Percentiles rank a stretch among this genome's conserved stretches.
Conservation (phyloP, 2,888 invertebrate species). For the Physocephala rufipes region DNA sequence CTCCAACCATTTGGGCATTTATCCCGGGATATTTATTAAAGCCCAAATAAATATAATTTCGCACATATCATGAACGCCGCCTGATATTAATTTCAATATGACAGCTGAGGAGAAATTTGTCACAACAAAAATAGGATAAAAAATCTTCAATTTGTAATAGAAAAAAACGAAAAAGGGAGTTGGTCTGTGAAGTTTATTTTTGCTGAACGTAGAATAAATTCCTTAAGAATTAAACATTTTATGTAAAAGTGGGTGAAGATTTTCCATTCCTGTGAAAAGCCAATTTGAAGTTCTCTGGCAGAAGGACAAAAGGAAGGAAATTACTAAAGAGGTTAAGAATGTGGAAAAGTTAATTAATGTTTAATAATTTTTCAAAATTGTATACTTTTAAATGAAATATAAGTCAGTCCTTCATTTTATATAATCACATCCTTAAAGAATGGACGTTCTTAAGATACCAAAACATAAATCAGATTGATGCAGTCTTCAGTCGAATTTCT, state of each 20-base stretch:
- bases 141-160: slow-evolving; percentile 16
- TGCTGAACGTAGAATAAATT: slow-evolving; percentile 7
- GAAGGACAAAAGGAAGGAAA: background rate
- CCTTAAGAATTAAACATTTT: background rate
- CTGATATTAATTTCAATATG: background rate
- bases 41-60: no score
- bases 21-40: no score
- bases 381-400: no score
- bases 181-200: slow-evolving; percentile 15
- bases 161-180: slow-evolving; percentile 33
- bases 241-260: background rate
- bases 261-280: background rate
- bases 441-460: no score
- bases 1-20: no score
- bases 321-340: slow-evolving; percentile 2
- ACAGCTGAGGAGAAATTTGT: slow-evolving; percentile 18
- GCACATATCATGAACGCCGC: no score
- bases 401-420: no score
- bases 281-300: background rate
- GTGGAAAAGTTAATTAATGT: no score
- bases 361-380: no score
- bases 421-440: no score
- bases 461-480: no score
- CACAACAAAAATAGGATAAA: slow-evolving; percentile 23
- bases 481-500: no score